Evolutionary conservation across 1,140 invertebrate species (phyloP).

Genomic region (Holcopasites calliopsidis): DNA sequence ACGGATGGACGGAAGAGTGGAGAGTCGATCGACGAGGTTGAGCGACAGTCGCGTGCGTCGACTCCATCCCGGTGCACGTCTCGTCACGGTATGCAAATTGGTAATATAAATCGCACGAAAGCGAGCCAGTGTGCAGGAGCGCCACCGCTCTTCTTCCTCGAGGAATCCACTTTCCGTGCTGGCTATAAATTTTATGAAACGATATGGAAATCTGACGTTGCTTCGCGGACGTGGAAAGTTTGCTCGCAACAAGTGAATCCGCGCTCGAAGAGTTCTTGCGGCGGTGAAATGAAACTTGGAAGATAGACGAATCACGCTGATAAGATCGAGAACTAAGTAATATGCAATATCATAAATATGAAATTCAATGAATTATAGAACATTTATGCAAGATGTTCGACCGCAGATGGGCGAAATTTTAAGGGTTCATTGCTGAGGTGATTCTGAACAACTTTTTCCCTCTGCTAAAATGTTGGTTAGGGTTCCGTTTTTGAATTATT

Average conservation of each 20-base stretch:
- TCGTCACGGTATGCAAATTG: conserved; percentile 46
- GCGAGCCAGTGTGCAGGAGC: neutral
- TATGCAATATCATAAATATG: no score
- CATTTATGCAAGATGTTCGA: no score
- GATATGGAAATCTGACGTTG: neutral
- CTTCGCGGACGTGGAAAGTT: neutral
- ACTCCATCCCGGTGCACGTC: neutral
- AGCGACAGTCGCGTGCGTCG: conserved; percentile 37
- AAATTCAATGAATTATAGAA: no score
- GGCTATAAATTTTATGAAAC: neutral
- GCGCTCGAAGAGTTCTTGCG: no score
- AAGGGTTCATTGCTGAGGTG: no score
- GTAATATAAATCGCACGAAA: conserved; percentile 49
- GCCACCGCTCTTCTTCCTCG: neutral
- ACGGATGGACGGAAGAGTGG: conserved; percentile 23
- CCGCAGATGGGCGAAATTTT: no score
- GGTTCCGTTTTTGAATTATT: no score
- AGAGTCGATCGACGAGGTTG: neutral
- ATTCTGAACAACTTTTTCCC: no score
- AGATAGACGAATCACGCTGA: no score
- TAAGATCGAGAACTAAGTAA: no score
- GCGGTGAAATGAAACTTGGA: neutral
- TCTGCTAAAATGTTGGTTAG: no score
- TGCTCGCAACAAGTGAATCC: neutral
- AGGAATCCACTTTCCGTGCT: neutral